These are phyloP conservation scores for Lasioglossum morio DNA, from an alignment of 2,888 invertebrate species.

Conservation along the genomic window DNA sequence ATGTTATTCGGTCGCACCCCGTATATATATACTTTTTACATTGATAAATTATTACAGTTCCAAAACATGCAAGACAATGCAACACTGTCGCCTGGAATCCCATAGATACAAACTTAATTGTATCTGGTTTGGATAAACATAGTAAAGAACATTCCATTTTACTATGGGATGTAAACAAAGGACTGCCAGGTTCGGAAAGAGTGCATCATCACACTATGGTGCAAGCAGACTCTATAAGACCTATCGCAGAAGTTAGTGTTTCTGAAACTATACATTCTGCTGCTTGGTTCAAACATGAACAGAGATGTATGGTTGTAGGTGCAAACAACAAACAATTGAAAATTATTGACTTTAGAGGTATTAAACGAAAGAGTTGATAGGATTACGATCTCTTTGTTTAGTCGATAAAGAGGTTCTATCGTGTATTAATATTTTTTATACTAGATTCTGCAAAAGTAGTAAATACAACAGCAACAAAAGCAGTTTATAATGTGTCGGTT, in stretches of 20 bases:
- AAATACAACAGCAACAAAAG: slow-evolving; percentile 90
- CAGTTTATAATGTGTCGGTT: slow-evolving; percentile 92
- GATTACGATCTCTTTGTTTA: slow-evolving; percentile 12
- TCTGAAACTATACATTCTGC: slow-evolving; percentile 94
- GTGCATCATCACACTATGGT: slow-evolving; percentile 81
- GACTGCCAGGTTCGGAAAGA: slow-evolving; percentile 83
- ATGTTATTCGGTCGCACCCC: too few relatives aligned
- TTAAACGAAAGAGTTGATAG: background rate
- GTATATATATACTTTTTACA: background rate
- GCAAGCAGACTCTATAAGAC: slow-evolving; percentile 86
- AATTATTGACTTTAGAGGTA: slow-evolving; percentile 95
- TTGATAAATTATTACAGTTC: slow-evolving; percentile 86
- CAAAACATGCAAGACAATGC: slow-evolving; percentile 93
- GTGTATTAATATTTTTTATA: background rate
- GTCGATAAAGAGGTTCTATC: slow-evolving; percentile 17
- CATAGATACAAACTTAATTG: slow-evolving; percentile 91
- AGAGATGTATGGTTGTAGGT: slow-evolving; percentile 93
- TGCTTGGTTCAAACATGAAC: slow-evolving; percentile 92
- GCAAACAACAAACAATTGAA: slow-evolving; percentile 95
- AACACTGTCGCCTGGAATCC: slow-evolving; percentile 96
- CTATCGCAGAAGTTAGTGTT: slow-evolving; percentile 91
- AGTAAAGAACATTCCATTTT: slow-evolving; percentile 95
- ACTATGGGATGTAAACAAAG: slow-evolving; percentile 93
- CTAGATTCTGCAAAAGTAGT: slow-evolving; percentile 90
- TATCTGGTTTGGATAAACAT: slow-evolving; percentile 95